Evolutionary conservation across 2,113 vertebrate genomes (phyloP), one percentile per base, ranked within the genome.

Genomic region (Leptobrachium leishanense): DNA sequence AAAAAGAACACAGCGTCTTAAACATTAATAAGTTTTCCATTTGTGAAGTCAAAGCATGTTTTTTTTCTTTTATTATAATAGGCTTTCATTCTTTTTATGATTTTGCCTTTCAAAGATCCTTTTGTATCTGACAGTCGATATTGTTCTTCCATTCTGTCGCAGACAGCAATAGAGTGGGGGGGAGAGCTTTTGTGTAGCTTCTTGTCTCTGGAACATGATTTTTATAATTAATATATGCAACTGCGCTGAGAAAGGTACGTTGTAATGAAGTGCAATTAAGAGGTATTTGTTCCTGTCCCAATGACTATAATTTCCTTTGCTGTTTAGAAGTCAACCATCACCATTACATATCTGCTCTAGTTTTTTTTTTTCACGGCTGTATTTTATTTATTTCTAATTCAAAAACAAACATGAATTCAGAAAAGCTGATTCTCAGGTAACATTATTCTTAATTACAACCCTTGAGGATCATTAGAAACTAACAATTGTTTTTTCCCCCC

Each of bases 191-290:
- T 92, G 92, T 93, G 84, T 85, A 85, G 86, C 87, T 89, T 87
- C 88, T 91, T 83, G 46, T 83, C 88, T 91, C 85, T 84, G 92
- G 85, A 88, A 92, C 88, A 90, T 86, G 89, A 91, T 90, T 94
- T 94, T 94, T 90, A 92, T 94, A 94, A 94, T 94, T 94, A 94
- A 94, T 94, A 94, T 94, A 94, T 94, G 93, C 92, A 93, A 92
- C 88, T 50, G 87, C 88, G 88, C 88, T 85, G 86, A 90, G 89
- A 92, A 93, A 93, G 93, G 93, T 93, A 92, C 87, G 86, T 94
- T 91, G 90, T 91, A 91, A 93, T 93, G 93, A 94, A 92, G 92
- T 90, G 92, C 91, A 93, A 94, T 94, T 92, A 94, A 92, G 92
- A 93, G 90, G 90, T 93, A 92, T 93, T 93, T 93, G 92, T 92